Base-by-base conservation (phyloP, 1,140 invertebrate species). In the Tribolium castaneum region DNA sequence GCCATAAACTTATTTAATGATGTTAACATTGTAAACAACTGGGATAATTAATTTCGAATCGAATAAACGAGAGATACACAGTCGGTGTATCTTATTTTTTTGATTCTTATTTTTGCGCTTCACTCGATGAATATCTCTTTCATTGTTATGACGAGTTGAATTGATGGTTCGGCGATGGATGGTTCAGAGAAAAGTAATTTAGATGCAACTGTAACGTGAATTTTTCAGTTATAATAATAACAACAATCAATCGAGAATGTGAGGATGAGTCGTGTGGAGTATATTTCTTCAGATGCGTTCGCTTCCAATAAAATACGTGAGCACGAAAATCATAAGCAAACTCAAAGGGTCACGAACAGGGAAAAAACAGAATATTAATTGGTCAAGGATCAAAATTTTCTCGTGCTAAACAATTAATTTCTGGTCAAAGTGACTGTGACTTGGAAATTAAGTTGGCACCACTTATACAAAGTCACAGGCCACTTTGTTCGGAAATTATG, bases 111-210 rank as follows among this genome's bases (percentile, higher is more conserved):
- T 35, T 35, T 66, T 66, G 25, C 5, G 25, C 25, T 30, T 6
- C 14, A 25, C n/a, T 10, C 30, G 59, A 66, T 66, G 13, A 66
- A 66, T 66, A 66, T 66, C 30, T 66, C 59, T 34, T 66, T 59
- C 54, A 59, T 59, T 59, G 54, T 59, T 59, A 59, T 59, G 22
- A 59, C 54, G 22, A 59, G 19, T 25, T 22, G 19, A 59, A 59
- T 59, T 59, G 54, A 59, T 59, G 54, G 54, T 35, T 66, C 10
- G 59, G 5, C 56, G 22, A 62, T 62, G 30, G 25, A 14, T 66
- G 59, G 39, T 66, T 66, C 59, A 66, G 30, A 66, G 59, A 66
- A 66, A 66, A 66, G 59, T 66, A 66, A 66, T 66, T 66, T 66
- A 66, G 30, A 35, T 66, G 59, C 59, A 66, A 66, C 59, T 66